These are phyloP conservation scores for Argyresthia albistria DNA, from an alignment of 2,888 invertebrate species.

Conservation along the genomic window DNA sequence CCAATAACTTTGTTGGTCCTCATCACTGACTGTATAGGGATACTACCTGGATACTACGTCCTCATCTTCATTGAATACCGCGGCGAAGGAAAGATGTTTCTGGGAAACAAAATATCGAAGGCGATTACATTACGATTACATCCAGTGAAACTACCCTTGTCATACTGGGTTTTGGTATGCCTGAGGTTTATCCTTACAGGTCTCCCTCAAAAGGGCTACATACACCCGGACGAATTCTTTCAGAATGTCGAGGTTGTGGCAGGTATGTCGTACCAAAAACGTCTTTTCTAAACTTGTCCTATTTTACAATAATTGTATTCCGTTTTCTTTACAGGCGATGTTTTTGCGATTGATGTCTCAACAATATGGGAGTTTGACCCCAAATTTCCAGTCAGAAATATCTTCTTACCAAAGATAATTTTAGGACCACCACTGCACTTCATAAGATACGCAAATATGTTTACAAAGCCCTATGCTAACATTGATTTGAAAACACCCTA, in stretches of 20 bases:
- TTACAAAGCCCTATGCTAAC: conserved; percentile 68
- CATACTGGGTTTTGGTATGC: conserved; percentile 76
- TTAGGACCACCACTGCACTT: conserved; percentile 81
- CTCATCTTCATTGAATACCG: background rate
- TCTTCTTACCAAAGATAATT: conserved; percentile 82
- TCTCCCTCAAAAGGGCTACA: conserved; percentile 89
- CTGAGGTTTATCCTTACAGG: conserved; percentile 80
- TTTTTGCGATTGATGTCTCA: conserved; percentile 82
- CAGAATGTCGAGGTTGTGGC: conserved; percentile 92
- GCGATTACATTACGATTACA: conserved; percentile 52
- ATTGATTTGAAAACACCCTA: conserved; percentile 80
- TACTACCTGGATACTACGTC: too few relatives aligned
- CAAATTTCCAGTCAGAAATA: conserved; percentile 87
- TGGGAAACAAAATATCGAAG: conserved; percentile 45
- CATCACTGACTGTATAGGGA: too few relatives aligned
- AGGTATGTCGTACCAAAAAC: conserved; percentile 65
- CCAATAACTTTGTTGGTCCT: too few relatives aligned
- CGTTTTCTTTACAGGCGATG: conserved; percentile 79
- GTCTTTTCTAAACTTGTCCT: too few relatives aligned
- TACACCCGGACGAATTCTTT: conserved; percentile 97
- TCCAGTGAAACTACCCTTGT: conserved; percentile 43
- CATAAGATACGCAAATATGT: conserved; percentile 72
- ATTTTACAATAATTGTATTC: background rate
- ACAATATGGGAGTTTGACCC: conserved; percentile 94
- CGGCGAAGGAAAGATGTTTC: conserved; percentile 34